Percentiles rank a stretch among this genome's conserved stretches.
These are phyloP conservation scores for Rhodeus uyekii DNA, from an alignment of 2,797 vertebrate species.

Conservation along the genomic window DNA sequence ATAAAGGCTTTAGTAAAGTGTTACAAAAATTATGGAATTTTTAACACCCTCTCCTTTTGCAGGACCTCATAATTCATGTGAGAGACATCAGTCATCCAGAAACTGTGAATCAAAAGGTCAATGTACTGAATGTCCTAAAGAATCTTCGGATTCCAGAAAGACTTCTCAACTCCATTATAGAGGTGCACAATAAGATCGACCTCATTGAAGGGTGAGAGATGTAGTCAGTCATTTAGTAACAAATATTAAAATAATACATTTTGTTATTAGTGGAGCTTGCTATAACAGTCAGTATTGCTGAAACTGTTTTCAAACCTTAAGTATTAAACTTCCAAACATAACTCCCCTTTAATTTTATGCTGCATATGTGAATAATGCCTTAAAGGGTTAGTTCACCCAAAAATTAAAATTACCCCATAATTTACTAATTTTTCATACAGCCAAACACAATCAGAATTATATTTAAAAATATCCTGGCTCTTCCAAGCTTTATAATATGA, in stretches of 20 bases:
- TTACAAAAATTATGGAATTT: not conserved
- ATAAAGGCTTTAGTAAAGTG: not conserved
- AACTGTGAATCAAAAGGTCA: conserved; percentile 84
- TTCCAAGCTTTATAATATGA: too few species aligned
- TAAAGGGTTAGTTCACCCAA: too few species aligned
- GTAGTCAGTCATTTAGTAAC: not conserved
- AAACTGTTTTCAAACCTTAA: not conserved
- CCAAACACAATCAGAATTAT: too few species aligned
- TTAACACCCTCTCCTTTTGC: conserved; percentile 1
- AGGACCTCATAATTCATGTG: conserved; percentile 93
- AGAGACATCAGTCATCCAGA: conserved; percentile 93
- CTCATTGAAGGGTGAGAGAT: conserved; percentile 78
- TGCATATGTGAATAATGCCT: not conserved
- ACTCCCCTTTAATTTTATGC: not conserved
- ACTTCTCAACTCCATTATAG: conserved; percentile 83
- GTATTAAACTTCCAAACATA: not conserved
- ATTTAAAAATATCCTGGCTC: too few species aligned
- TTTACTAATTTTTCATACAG: too few species aligned
- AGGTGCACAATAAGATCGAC: conserved; percentile 95
- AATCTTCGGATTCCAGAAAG: conserved; percentile 80
- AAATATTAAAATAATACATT: not conserved
- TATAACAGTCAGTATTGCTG: not conserved
- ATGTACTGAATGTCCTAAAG: conserved; percentile 83
- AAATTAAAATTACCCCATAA: too few species aligned
- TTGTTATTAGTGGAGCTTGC: not conserved